Evolutionary conservation across 2,113 vertebrate genomes (phyloP).

Genomic region (Tenrec ecaudatus): DNA sequence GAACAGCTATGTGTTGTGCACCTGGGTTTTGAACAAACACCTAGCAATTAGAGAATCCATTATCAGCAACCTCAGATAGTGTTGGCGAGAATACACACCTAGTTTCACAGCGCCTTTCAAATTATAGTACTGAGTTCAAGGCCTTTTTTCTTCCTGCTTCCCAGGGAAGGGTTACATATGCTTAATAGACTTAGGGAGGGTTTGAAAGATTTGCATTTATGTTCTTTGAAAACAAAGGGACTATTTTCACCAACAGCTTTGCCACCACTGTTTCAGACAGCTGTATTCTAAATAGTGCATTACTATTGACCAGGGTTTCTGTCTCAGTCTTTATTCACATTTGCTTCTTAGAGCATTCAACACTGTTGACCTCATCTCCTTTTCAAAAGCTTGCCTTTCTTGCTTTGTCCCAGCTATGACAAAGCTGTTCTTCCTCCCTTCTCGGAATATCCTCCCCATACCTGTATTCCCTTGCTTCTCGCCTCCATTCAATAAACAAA

Average conservation of each 20-base stretch:
- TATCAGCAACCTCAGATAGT: too few relatives aligned
- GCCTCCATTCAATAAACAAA: not conserved
- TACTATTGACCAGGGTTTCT: not conserved
- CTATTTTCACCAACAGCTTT: not conserved
- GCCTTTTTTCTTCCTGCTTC: not conserved
- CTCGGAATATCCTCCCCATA: not conserved
- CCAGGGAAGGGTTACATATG: not conserved
- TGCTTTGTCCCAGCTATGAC: not conserved
- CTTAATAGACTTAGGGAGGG: not conserved
- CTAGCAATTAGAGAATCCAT: not conserved
- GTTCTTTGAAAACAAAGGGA: slow-evolving; percentile 11
- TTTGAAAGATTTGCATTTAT: not conserved
- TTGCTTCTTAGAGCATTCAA: not conserved
- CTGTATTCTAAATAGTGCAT: not conserved
- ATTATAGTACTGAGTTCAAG: not conserved
- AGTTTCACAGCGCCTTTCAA: not conserved
- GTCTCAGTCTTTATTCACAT: not conserved
- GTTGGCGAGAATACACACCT: not conserved
- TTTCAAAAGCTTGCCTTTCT: not conserved
- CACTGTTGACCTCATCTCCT: not conserved
- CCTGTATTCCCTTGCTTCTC: not conserved
- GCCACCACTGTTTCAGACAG: not conserved
- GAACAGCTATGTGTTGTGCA: not conserved
- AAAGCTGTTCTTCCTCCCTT: not conserved
- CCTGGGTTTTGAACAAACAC: slow-evolving; percentile 2